phyloP scores from a whole-genome alignment of 2,888 invertebrate species.

The Drosophila bunnanda region DNA sequence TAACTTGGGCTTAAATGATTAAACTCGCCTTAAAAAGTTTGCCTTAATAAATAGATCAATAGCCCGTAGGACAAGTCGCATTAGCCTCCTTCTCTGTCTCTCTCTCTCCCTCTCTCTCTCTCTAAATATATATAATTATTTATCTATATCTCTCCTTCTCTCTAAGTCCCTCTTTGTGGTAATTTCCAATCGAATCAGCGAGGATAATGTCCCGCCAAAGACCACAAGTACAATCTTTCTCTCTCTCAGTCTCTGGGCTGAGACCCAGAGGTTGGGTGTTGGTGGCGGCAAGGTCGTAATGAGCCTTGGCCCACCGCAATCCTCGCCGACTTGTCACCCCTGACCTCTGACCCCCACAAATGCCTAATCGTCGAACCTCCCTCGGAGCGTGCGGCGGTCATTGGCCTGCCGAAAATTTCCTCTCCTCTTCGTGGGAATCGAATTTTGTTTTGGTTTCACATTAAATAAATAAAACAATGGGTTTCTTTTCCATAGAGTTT shows the following conservation, averaged over 20 bases:
- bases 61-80: not conserved
- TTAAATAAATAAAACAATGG: not conserved
- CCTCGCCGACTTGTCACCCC: not conserved
- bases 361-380: slow-evolving; percentile 16
- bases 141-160: not conserved
- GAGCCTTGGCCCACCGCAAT: slow-evolving; percentile 21
- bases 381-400: slow-evolving; percentile 3
- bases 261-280: slow-evolving; percentile 20
- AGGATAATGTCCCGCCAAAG: slow-evolving; percentile 13
- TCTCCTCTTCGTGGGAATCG: not conserved
- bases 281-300: slow-evolving; percentile 29
- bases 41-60: slow-evolving; percentile 10
- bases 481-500: not conserved
- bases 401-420: not conserved
- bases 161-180: not conserved
- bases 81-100: not conserved
- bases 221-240: slow-evolving; percentile 3
- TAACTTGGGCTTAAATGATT: not conserved
- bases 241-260: not conserved
- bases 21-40: not conserved
- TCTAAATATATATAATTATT: not conserved
- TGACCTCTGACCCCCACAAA: slow-evolving; percentile 16
- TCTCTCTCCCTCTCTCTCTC: not conserved
- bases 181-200: slow-evolving; percentile 16
- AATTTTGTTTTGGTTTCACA: slow-evolving; percentile 2